A percentile compares a stretch with the other conserved stretches of the same genome.
These are phyloP conservation scores for Tyrophagus putrescentiae DNA, from an alignment of 1,140 invertebrate genomes.

Conservation along the genomic window DNA sequence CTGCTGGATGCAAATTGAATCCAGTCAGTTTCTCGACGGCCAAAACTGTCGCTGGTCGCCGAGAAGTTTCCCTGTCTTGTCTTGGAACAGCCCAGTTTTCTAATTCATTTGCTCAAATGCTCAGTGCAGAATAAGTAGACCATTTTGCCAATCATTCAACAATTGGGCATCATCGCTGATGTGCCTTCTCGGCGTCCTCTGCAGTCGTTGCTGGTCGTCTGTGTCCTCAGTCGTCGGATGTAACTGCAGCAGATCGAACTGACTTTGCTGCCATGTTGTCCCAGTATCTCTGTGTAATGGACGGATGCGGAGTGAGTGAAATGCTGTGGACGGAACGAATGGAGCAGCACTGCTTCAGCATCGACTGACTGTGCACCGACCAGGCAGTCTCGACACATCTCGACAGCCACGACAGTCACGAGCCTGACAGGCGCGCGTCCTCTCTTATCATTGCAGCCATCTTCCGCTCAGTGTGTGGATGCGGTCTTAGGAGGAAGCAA, in stretches of 20 bases:
- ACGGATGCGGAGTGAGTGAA: background rate
- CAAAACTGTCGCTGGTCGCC: too few species aligned
- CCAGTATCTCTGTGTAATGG: too few species aligned
- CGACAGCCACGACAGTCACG: background rate
- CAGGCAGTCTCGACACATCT: too few species aligned
- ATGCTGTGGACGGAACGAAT: background rate
- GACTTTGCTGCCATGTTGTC: too few species aligned
- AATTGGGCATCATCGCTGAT: too few species aligned
- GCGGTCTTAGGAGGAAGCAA: background rate
- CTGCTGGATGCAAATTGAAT: constrained; percentile 9
- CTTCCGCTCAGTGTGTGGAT: background rate
- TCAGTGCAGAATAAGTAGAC: background rate
- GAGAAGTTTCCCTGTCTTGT: background rate
- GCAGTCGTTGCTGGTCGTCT: too few species aligned
- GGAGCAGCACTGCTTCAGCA: background rate
- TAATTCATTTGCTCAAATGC: background rate
- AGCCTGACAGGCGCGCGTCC: background rate
- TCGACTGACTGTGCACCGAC: too few species aligned
- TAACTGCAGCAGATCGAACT: too few species aligned
- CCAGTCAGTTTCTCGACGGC: background rate
- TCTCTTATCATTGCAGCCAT: background rate
- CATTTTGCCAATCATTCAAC: background rate
- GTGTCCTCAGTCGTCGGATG: too few species aligned
- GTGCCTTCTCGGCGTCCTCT: too few species aligned
- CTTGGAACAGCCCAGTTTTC: too few species aligned